These are phyloP conservation scores for Dreissena rostriformis DNA, from an alignment of 1,140 invertebrate species.

Conservation along the genomic window DNA sequence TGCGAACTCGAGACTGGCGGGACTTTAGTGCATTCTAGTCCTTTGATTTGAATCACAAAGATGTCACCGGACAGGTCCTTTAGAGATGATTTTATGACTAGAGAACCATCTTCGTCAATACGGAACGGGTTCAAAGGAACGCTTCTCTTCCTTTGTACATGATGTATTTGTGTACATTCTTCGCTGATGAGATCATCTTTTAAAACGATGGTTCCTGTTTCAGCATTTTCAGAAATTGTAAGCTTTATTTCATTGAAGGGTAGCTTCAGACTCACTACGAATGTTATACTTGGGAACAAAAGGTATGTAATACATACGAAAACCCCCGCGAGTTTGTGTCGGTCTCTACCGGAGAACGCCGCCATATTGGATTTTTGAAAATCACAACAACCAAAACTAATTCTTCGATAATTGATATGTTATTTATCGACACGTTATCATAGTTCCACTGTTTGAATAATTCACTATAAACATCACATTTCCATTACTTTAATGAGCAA, in stretches of 20 bases:
- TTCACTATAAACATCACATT: too few relatives aligned
- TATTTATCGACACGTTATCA: too few relatives aligned
- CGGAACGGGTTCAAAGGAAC: constrained; percentile 24
- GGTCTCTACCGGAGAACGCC: constrained; percentile 35
- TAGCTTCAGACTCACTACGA: neutral
- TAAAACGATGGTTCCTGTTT: constrained; percentile 14
- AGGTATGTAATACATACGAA: neutral
- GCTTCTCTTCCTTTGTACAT: constrained; percentile 4
- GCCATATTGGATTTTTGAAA: constrained; percentile 55
- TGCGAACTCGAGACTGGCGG: neutral
- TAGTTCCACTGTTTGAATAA: too few relatives aligned
- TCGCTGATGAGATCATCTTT: neutral
- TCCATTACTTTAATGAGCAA: too few relatives aligned
- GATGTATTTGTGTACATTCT: constrained; percentile 20
- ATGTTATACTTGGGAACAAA: constrained; percentile 2
- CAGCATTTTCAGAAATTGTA: constrained; percentile 10
- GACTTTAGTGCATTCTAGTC: neutral
- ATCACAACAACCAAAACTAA: constrained; percentile 28
- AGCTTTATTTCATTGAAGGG: neutral
- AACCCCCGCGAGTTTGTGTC: constrained; percentile 12
- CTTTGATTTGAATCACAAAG: constrained; percentile 19
- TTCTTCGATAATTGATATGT: neutral
- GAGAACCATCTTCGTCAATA: constrained; percentile 4
- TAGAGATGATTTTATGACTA: constrained; percentile 14
- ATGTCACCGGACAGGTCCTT: constrained; percentile 12